These are phyloP conservation scores for Ptilonorhynchus violaceus DNA, from an alignment of 2,113 vertebrate genomes.

Conservation along the genomic window DNA sequence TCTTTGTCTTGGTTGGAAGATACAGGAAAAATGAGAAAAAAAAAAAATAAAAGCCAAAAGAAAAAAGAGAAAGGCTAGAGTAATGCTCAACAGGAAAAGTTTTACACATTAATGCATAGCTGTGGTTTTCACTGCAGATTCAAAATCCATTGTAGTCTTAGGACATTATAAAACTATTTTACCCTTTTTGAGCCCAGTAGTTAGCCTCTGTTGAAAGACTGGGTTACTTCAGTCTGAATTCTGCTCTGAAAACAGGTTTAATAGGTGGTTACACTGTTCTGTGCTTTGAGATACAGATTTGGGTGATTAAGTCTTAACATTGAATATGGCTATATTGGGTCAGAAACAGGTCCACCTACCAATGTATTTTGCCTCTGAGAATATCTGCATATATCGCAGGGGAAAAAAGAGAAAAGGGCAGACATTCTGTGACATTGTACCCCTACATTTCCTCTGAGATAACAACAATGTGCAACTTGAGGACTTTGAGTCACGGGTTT, in stretches of 20 bases:
- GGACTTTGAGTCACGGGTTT: neutral
- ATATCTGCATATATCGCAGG: neutral
- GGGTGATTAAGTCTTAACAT: slow-evolving; percentile 7
- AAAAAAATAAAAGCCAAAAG: neutral
- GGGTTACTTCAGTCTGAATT: neutral
- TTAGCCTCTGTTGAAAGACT: slow-evolving; percentile 9
- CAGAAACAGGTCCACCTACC: neutral
- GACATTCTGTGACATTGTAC: neutral
- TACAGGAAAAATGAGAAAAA: neutral
- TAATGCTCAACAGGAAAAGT: neutral
- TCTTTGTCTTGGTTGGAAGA: neutral
- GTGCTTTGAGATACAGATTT: neutral
- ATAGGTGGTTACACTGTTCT: neutral
- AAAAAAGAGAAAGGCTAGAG: neutral
- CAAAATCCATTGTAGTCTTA: neutral
- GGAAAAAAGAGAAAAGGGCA: neutral
- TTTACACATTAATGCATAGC: slow-evolving; percentile 27
- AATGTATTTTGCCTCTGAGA: neutral
- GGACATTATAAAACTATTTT: neutral
- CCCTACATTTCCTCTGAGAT: neutral
- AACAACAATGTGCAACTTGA: neutral
- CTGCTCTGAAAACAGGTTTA: neutral
- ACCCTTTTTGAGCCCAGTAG: neutral
- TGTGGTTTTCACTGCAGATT: slow-evolving; percentile 24
- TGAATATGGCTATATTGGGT: neutral